A percentile compares a stretch with the other conserved stretches of the same genome.
phyloP scores from a whole-genome alignment of 2,797 vertebrate genomes.

The Dryobates pubescens region DNA sequence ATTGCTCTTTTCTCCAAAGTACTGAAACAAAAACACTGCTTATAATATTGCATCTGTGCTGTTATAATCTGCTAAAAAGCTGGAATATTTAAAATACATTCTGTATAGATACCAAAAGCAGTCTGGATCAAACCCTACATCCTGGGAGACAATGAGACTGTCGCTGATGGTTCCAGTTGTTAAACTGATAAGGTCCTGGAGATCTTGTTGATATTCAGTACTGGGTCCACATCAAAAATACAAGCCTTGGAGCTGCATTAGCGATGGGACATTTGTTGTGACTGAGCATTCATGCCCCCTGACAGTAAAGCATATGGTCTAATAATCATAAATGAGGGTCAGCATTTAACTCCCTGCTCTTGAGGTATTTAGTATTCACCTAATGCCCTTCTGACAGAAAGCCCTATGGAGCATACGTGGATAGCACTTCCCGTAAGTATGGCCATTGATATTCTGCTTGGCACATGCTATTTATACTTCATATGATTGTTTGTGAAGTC shows the following conservation, averaged over 20 bases:
- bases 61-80: neutral
- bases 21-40: neutral
- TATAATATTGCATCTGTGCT: neutral
- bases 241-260: neutral
- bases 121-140: neutral
- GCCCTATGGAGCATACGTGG: neutral
- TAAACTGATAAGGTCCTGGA: neutral
- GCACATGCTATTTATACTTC: neutral
- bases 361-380: neutral
- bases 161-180: neutral
- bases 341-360: neutral
- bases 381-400: neutral
- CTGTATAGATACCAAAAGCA: neutral
- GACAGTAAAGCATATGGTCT: neutral
- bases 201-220: neutral
- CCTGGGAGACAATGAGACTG: neutral
- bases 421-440: neutral
- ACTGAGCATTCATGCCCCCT: rapidly evolving
- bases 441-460: neutral
- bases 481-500: neutral
- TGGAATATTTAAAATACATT: neutral
- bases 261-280: neutral
- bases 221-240: neutral
- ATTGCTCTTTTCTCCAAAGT: neutral
- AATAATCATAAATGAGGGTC: neutral